Base-by-base conservation (phyloP, 2,888 invertebrate genomes). In the Eumerus sabulonum region DNA sequence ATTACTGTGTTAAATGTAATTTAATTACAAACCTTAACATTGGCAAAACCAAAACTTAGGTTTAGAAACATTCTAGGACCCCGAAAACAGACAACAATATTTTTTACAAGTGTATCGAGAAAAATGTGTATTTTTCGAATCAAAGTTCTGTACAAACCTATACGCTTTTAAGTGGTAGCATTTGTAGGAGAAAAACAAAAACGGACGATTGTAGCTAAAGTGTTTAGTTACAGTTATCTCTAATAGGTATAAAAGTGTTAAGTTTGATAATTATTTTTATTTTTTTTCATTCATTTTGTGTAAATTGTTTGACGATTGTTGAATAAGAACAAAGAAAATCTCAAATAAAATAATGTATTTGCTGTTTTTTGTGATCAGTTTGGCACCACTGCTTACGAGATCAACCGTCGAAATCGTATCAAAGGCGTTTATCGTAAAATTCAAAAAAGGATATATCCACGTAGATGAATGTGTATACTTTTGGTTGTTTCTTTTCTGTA, bases 101-200 rank as follows among this genome's bases (percentile, higher is more conserved):
- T 27, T 27, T 27, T 9, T 40, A 40, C 62, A 36, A 72, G 72
- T 72, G 72, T 72, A 77, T 67, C 72, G 51, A 67, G 62, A 54
- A 62, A 44, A 62, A 77, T 7, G 72, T 72, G 76, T 72, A 77
- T 72, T 77, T 77, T 77, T 53, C 60, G 67, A 71, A 66, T 66
- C 36, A 51, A 60, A 56, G 44, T 60, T 67, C 53, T 73, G 64
- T 72, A 73, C 72, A 71, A 76, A 77, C 11, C 0, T 9, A 59
- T 56, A 63, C 63, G 73, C 73, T 60, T 73, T 73, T 72, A 67
- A 63, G 16, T 42, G n/a, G 14, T 67, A 73, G 77, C 77, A 77
- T 77, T 77, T 77, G 62, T 45, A 71, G 48, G 62, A 5, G 67
- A 48, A 44, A n/a, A n/a, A n/a, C n/a, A n/a, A n/a, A n/a, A 44